phyloP scores from a whole-genome alignment of 2,113 vertebrate species.

The Progne subis region DNA sequence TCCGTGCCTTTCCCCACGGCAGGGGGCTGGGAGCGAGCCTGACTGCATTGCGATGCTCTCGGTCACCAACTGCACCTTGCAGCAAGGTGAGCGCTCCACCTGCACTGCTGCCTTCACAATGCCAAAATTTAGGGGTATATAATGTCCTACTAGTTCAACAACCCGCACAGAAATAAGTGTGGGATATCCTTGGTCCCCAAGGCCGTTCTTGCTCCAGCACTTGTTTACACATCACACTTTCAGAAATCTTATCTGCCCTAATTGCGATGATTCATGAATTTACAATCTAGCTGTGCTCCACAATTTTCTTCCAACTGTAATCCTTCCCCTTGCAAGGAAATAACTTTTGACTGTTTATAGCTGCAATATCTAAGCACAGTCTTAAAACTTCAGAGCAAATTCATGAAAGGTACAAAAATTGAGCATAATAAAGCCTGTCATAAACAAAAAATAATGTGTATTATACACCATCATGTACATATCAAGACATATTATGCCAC shows the following conservation, averaged over 20 bases:
- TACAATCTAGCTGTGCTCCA: neutral
- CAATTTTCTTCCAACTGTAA: conserved; percentile 5
- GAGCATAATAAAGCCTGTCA: neutral
- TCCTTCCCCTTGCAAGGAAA: neutral
- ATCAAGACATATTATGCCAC: neutral
- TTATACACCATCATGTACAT: neutral
- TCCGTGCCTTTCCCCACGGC: neutral
- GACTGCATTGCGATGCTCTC: neutral
- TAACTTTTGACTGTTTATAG: neutral
- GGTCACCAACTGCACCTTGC: neutral
- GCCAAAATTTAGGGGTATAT: no score
- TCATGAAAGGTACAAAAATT: neutral
- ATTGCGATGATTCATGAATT: conserved; percentile 23
- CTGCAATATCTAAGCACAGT: neutral
- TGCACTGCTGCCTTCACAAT: neutral
- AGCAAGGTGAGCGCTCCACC: neutral
- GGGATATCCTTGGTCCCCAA: neutral
- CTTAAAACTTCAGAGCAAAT: neutral
- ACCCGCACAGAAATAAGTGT: rapidly evolving
- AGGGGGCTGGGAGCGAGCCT: neutral
- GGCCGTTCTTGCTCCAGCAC: neutral
- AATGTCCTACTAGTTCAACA: neutral
- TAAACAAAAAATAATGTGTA: neutral
- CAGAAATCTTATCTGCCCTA: conserved; percentile 8
- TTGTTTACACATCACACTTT: neutral